Evolutionary conservation across 2,797 vertebrate species (phyloP).

Genomic region (Silurus aristotelis): DNA sequence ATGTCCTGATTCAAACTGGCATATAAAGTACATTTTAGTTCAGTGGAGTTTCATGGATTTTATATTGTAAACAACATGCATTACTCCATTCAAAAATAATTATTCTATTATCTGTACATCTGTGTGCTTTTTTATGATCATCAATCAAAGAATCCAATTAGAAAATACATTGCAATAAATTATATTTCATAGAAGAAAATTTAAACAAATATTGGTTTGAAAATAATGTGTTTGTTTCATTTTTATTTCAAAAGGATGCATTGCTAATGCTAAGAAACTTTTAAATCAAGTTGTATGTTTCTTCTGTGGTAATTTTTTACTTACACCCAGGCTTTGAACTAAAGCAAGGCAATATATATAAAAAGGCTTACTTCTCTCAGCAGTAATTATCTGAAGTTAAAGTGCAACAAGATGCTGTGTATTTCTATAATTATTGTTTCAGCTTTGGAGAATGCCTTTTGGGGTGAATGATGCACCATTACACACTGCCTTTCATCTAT

Average conservation of each 20-base stretch:
- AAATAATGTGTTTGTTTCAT: not conserved
- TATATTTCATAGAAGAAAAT: too few relatives aligned
- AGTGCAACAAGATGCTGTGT: conserved; percentile 37
- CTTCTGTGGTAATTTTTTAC: not conserved
- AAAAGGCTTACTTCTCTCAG: conserved; percentile 4
- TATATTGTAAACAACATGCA: not conserved
- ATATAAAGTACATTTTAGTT: not conserved
- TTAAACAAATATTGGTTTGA: not conserved
- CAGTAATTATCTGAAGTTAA: conserved; percentile 44
- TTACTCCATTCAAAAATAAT: not conserved
- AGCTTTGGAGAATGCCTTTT: conserved; percentile 36
- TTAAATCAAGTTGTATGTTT: not conserved
- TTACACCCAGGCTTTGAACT: conserved; percentile 19
- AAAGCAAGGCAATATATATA: conserved; percentile 18
- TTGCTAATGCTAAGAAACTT: not conserved
- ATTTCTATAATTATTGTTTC: conserved; percentile 36
- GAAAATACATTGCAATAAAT: too few relatives aligned
- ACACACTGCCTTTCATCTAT: conserved; percentile 47
- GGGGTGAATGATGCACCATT: conserved; percentile 38
- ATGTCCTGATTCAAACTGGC: not conserved
- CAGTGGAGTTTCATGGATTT: not conserved
- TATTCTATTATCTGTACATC: not conserved
- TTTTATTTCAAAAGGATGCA: not conserved
- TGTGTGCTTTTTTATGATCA: too few relatives aligned
- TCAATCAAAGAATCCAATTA: too few relatives aligned